A percentile compares a stretch with the other conserved stretches of the same genome.
These are phyloP conservation scores for Acanthopagrus latus DNA, from an alignment of 2,797 vertebrate species.

Conservation along the genomic window DNA sequence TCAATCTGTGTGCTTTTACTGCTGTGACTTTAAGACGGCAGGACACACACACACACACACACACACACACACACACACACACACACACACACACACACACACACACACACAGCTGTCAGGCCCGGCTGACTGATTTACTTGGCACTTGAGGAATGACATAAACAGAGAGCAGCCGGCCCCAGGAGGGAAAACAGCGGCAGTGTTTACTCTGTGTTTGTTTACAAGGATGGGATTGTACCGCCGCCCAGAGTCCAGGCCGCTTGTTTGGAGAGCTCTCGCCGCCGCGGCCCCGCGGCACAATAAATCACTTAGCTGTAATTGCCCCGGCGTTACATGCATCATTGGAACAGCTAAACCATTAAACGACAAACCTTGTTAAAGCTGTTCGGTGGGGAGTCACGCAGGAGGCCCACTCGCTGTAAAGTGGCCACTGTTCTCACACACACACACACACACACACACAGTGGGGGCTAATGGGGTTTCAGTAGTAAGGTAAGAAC, in stretches of 20 bases:
- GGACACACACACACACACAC: conserved; percentile 1
- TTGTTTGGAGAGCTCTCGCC: conserved; percentile 49
- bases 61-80: conserved; percentile 8
- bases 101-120: conserved; percentile 80
- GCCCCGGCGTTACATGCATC: conserved; percentile 79
- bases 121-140: conserved; percentile 83
- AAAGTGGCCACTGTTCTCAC: conserved; percentile 43
- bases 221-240: conserved; percentile 78
- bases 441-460: not conserved
- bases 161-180: conserved; percentile 78
- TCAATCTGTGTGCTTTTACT: no score
- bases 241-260: conserved; percentile 44
- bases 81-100: conserved; percentile 21
- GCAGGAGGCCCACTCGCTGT: conserved; percentile 22
- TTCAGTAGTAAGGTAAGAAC: conserved; percentile 39
- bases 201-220: conserved; percentile 84
- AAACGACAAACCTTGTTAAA: conserved; percentile 82
- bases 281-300: conserved; percentile 61
- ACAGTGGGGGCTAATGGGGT: not conserved
- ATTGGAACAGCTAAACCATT: conserved; percentile 85
- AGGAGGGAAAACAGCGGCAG: conserved; percentile 70
- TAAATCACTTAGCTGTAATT: conserved; percentile 86
- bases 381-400: conserved; percentile 62
- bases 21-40: no score
- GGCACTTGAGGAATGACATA: conserved; percentile 86